phyloP scores from a whole-genome alignment of 2,113 vertebrate genomes.

The Mastomys coucha region DNA sequence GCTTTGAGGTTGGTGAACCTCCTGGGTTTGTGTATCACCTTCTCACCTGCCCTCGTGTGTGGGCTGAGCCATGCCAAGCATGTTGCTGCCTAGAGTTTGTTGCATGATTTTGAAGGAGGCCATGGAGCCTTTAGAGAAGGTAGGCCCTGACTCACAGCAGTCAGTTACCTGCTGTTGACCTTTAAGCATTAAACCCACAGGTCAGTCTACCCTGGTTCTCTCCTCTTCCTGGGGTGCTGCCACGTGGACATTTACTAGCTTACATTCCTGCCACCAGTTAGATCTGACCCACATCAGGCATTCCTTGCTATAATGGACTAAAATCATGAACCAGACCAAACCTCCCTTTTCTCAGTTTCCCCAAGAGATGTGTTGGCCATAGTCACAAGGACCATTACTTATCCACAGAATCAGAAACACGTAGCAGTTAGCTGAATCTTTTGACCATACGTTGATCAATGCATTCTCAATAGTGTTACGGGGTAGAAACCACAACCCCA shows the following conservation, averaged over 20 bases:
- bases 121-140: background rate
- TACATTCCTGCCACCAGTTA: background rate
- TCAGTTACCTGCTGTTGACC: too few relatives aligned
- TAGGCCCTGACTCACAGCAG: background rate
- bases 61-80: rapidly evolving
- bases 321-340: background rate
- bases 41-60: background rate
- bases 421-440: background rate
- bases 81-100: background rate
- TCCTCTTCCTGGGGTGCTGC: too few relatives aligned
- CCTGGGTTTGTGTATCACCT: background rate
- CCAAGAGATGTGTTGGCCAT: background rate
- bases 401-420: background rate
- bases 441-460: background rate
- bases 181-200: background rate
- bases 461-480: background rate
- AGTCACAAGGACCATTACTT: background rate
- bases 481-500: background rate
- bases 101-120: too few relatives aligned
- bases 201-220: background rate
- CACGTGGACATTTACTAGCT: background rate
- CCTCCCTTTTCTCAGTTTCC: background rate
- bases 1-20: background rate
- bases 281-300: background rate
- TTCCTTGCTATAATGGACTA: background rate